Conservation (phyloP, 2,113 vertebrate species). For the Apodemus sylvaticus region DNA sequence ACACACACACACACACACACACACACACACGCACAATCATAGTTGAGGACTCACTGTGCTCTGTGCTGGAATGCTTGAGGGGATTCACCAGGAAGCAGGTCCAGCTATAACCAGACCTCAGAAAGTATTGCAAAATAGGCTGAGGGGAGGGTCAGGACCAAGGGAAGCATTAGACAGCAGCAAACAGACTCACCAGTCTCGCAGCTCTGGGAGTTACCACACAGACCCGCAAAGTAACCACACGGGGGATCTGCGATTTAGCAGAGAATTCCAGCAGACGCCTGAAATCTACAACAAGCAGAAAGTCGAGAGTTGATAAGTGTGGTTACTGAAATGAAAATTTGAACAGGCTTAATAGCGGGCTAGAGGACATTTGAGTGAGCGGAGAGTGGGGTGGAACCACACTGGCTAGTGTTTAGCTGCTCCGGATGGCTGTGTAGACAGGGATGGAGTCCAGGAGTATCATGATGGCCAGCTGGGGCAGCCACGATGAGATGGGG, state of each 20-base stretch:
- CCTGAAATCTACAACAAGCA: not conserved
- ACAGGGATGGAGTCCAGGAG: not conserved
- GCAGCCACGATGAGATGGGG: not conserved
- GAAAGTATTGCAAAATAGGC: not conserved
- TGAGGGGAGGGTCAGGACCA: not conserved
- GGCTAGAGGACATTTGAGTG: not conserved
- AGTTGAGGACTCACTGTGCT: not conserved
- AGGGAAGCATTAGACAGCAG: not conserved
- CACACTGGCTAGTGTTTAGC: accelerated
- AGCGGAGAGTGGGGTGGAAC: not conserved
- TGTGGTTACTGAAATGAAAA: not conserved
- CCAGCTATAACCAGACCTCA: not conserved
- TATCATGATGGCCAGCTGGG: no score
- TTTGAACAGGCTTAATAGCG: not conserved
- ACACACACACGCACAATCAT: no score
- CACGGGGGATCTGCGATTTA: accelerated
- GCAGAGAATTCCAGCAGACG: not conserved
- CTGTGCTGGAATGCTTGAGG: not conserved
- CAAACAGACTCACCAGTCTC: not conserved
- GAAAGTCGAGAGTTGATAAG: not conserved
- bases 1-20: no score
- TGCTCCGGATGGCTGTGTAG: no score
- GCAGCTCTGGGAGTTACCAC: not conserved
- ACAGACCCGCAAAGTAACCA: not conserved
- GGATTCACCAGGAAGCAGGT: not conserved